A percentile compares a stretch with the other conserved stretches of the same genome.
Evolutionary conservation across 2,113 vertebrate genomes (phyloP).

Genomic region (Sialia sialis): DNA sequence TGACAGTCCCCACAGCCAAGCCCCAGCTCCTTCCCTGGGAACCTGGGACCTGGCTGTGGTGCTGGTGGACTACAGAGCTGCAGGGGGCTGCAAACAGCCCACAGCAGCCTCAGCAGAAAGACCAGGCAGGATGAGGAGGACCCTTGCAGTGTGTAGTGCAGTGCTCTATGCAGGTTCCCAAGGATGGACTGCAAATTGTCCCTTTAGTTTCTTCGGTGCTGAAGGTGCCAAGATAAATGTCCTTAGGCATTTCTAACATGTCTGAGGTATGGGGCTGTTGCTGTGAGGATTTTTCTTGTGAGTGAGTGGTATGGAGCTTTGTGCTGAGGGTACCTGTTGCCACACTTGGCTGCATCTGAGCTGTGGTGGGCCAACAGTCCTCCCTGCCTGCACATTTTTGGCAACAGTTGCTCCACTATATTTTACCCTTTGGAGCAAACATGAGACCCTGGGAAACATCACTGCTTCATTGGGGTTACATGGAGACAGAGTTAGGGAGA

Average conservation of each 20-base stretch:
- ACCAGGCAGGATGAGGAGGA: neutral
- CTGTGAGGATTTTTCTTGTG: neutral
- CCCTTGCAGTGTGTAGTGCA: rapidly evolving
- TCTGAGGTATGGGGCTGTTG: neutral
- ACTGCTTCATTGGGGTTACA: neutral
- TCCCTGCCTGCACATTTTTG: neutral
- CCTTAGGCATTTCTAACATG: neutral
- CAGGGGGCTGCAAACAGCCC: neutral
- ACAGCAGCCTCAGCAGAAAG: neutral
- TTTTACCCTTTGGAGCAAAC: neutral
- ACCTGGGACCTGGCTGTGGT: neutral
- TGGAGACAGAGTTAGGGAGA: neutral
- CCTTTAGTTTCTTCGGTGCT: neutral
- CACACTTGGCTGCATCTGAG: neutral
- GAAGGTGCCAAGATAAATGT: neutral
- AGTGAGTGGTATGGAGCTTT: neutral
- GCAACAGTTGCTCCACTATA: neutral
- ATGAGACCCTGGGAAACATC: neutral
- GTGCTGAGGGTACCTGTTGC: neutral
- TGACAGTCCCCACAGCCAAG: neutral
- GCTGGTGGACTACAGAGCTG: neutral
- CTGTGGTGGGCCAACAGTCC: neutral
- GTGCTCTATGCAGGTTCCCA: neutral
- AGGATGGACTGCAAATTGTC: too few relatives aligned
- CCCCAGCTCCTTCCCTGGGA: rapidly evolving